These are phyloP conservation scores for Acleris literana DNA, from an alignment of 2,888 invertebrate genomes.

Conservation along the genomic window DNA sequence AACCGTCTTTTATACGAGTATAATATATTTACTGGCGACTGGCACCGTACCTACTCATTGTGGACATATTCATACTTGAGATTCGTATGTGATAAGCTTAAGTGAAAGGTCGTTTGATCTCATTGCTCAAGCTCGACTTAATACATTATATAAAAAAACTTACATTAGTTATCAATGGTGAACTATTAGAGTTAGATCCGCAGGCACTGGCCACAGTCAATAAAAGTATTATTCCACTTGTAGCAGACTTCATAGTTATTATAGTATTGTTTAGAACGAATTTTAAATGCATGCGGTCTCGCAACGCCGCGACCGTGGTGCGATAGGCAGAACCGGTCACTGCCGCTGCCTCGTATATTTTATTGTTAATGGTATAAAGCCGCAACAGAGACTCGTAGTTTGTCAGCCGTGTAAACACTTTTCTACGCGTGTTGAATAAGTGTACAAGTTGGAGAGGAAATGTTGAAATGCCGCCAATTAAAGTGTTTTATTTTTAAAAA, in stretches of 20 bases:
- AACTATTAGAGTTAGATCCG: conserved; percentile 49
- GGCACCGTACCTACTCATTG: too few relatives aligned
- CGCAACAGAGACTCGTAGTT: conserved; percentile 17
- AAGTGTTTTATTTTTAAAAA: too few relatives aligned
- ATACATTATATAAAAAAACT: conserved; percentile 44
- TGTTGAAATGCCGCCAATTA: too few relatives aligned
- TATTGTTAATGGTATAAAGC: neutral
- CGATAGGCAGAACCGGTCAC: conserved; percentile 30
- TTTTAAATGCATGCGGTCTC: neutral
- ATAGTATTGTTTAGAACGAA: neutral
- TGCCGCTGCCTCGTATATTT: conserved; percentile 2
- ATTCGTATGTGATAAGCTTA: neutral
- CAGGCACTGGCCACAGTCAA: conserved; percentile 7
- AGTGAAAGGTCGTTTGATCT: conserved; percentile 9
- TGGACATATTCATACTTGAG: too few relatives aligned
- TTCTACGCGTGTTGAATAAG: too few relatives aligned
- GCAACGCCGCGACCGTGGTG: conserved; percentile 20
- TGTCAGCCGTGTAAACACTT: neutral
- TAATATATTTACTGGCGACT: too few relatives aligned
- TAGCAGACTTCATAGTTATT: conserved; percentile 12
- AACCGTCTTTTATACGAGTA: too few relatives aligned
- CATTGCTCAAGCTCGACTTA: conserved; percentile 5
- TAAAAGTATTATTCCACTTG: conserved; percentile 32
- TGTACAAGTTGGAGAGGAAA: too few relatives aligned
- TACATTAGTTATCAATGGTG: conserved; percentile 72